These are phyloP conservation scores for Subacronicta megacephala DNA, from an alignment of 2,888 invertebrate species.

Conservation along the genomic window DNA sequence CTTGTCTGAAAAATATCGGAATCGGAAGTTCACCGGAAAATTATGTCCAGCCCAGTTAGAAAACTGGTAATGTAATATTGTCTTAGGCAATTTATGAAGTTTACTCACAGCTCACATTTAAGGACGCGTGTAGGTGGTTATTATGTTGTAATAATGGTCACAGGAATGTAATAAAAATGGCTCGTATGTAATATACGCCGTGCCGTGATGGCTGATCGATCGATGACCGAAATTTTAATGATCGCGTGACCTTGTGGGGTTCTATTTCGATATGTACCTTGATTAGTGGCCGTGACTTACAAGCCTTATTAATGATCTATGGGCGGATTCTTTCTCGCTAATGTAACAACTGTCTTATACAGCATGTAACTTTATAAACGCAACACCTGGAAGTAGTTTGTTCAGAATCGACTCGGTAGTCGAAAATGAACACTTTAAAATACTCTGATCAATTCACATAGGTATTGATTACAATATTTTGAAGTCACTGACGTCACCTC, in stretches of 20 bases:
- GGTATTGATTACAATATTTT: no score
- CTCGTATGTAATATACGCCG: slow-evolving; percentile 22
- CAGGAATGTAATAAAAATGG: slow-evolving; percentile 42
- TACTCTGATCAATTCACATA: no score
- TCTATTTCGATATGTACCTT: slow-evolving; percentile 22
- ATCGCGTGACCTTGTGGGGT: slow-evolving; percentile 31
- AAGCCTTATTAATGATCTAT: background rate
- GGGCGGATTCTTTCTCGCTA: no score
- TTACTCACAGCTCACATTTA: slow-evolving; percentile 19
- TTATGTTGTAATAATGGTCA: slow-evolving; percentile 42
- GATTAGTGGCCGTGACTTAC: background rate
- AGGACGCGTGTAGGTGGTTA: slow-evolving; percentile 39
- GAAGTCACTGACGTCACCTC: no score
- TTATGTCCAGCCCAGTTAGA: no score
- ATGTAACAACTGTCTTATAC: no score
- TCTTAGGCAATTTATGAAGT: slow-evolving; percentile 8
- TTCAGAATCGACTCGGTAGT: no score
- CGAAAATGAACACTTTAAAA: no score
- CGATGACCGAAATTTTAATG: slow-evolving; percentile 48
- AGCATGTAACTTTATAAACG: no score
- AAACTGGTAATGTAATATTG: background rate
- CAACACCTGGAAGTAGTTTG: no score
- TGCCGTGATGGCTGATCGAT: slow-evolving; percentile 33
- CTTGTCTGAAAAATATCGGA: no score
- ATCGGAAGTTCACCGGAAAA: no score